Conservation (phyloP, 2,797 vertebrate species). For the Pogoniulus pusillus region DNA sequence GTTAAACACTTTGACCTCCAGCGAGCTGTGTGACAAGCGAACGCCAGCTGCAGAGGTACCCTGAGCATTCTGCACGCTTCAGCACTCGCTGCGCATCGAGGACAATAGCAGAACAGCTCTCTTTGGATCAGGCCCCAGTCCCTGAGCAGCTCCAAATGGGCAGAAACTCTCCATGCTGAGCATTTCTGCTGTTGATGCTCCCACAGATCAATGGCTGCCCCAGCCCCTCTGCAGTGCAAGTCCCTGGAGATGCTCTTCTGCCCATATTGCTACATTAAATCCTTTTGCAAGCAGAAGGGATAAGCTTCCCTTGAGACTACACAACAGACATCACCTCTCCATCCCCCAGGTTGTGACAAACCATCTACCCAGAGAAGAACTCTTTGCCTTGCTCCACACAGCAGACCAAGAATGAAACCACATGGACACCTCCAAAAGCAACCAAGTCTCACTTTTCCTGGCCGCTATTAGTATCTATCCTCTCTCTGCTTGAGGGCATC, state of each 20-base stretch:
- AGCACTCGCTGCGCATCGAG: background rate
- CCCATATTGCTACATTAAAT: background rate
- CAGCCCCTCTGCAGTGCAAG: fast-evolving
- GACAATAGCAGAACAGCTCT: background rate
- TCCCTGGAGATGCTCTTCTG: background rate
- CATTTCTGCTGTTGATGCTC: background rate
- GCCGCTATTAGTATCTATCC: background rate
- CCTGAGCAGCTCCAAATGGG: background rate
- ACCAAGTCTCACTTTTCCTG: background rate
- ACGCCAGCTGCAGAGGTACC: background rate
- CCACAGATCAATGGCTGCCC: background rate
- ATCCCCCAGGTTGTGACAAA: background rate
- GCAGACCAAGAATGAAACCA: background rate
- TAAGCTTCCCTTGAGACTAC: background rate
- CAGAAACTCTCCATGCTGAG: background rate
- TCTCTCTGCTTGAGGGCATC: background rate
- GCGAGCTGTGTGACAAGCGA: background rate
- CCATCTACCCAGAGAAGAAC: background rate
- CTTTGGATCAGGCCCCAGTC: background rate
- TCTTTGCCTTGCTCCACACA: background rate
- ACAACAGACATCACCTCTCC: background rate
- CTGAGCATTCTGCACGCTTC: background rate
- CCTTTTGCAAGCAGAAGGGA: background rate
- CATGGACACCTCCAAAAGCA: background rate
- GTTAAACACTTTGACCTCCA: background rate